Evolutionary conservation across 2,888 invertebrate species (phyloP), one percentile per base, ranked within the genome.

Genomic region (Drepanosiphum platanoidis): DNA sequence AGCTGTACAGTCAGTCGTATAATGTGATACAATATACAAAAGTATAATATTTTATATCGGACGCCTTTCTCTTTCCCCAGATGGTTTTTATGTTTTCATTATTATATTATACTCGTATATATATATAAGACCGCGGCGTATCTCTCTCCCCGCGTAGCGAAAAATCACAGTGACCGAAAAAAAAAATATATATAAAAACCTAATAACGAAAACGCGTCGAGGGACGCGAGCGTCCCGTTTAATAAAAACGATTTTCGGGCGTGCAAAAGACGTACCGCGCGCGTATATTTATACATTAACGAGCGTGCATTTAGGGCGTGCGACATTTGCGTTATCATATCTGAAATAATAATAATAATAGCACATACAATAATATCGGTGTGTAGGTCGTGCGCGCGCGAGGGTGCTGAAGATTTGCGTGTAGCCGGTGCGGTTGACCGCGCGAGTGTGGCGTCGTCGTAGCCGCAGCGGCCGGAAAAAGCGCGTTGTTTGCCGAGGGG

Each of bases 41-140:
- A n/a, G n/a, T 34, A 34, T 71, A 71, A 42, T 39, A 42, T 46
- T 68, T 52, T 30, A 39, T 39, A 64, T 64, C 77, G 34, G 46
- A 70, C 7, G 80, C 68, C 34, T 30, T 46, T 66, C 18, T 70
- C 70, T 46, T n/a, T 80, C 68, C 68, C 52, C 80, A 80, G 80
- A 80, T 80, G 80, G 80, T 70, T 80, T 80, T 80, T 80, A 80
- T 80, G 80, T 80, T 80, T 80, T 80, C 80, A 80, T 80, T 68
- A 68, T 66, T 15, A 18, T 18, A 46, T 27, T 22, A 18, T 72
- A 9, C 22, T 1, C 68, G 42, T 39, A 30, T n/a, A n/a, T n/a
- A n/a, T n/a, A n/a, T n/a, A n/a, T n/a, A n/a, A n/a, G n/a, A n/a
- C n/a, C n/a, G n/a, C n/a, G n/a, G n/a, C n/a, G n/a, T n/a, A n/a